A percentile compares a stretch with the other conserved stretches of the same genome.
These are phyloP conservation scores for Miniopterus natalensis DNA, from an alignment of 2,113 vertebrate genomes.

Conservation along the genomic window DNA sequence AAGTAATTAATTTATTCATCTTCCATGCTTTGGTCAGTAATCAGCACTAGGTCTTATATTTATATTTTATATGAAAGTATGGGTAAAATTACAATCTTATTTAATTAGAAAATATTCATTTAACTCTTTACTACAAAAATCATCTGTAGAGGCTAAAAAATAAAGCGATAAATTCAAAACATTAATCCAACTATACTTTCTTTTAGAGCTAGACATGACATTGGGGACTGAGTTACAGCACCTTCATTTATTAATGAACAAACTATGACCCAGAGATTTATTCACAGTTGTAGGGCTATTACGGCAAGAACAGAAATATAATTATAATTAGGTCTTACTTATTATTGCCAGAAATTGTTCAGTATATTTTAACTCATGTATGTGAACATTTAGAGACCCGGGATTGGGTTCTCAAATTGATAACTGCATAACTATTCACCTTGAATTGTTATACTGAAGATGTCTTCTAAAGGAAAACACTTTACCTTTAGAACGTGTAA, in stretches of 20 bases:
- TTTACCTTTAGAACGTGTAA: not conserved
- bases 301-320: not conserved
- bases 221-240: not conserved
- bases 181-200: constrained; percentile 19
- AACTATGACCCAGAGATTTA: not conserved
- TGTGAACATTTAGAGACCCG: not conserved
- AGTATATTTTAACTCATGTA: constrained; percentile 25
- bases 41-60: constrained; percentile 4
- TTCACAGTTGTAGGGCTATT: not conserved
- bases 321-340: not conserved
- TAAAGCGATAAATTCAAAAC: not conserved
- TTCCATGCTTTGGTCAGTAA: not conserved
- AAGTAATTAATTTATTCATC: not conserved
- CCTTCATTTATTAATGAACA: not conserved
- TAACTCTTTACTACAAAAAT: constrained; percentile 4
- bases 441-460: constrained; percentile 6
- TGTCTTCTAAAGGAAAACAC: not conserved
- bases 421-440: not conserved
- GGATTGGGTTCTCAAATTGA: not conserved
- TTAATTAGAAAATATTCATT: not conserved
- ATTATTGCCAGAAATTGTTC: not conserved
- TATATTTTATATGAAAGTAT: not conserved
- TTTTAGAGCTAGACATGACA: not conserved
- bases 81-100: not conserved
- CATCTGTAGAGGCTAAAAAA: not conserved